A percentile compares a stretch with the other conserved stretches of the same genome.
Conservation (phyloP, 92 coral and sea anemone species). For the Chrysogorgia sp. region DNA sequence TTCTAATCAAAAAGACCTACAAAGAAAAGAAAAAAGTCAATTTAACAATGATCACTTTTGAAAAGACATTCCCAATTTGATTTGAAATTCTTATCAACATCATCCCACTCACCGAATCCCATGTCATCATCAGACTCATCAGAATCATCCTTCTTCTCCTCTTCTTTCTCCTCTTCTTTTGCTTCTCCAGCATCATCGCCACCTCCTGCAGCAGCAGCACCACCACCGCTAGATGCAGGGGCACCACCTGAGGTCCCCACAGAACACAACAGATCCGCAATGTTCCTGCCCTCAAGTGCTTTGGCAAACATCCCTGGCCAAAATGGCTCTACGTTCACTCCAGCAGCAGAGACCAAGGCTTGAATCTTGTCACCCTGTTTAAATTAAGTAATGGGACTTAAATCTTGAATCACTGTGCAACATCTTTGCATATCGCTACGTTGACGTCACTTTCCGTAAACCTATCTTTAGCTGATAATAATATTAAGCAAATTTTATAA, state of each 20-base stretch:
- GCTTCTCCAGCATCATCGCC: slow-evolving; percentile 51
- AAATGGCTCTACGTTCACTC: slow-evolving; percentile 90
- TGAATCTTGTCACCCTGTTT: slow-evolving; percentile 88
- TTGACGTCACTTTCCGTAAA: too few relatives aligned
- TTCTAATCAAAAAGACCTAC: slow-evolving; percentile 66
- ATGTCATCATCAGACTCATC: slow-evolving; percentile 97
- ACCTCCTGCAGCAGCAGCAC: slow-evolving; percentile 53
- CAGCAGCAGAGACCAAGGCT: slow-evolving; percentile 87
- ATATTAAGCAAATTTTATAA: too few relatives aligned
- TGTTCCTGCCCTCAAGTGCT: slow-evolving; percentile 91
- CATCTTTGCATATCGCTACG: too few relatives aligned
- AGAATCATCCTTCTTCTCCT: slow-evolving; percentile 81
- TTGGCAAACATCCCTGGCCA: slow-evolving; percentile 99
- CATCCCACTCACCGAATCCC: slow-evolving; percentile 88
- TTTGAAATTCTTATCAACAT: too few relatives aligned
- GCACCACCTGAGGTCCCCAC: slow-evolving; percentile 97
- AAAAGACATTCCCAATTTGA: background rate
- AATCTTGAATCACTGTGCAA: too few relatives aligned
- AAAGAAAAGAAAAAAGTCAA: background rate
- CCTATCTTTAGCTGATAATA: too few relatives aligned
- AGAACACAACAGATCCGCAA: slow-evolving; percentile 79
- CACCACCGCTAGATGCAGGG: slow-evolving; percentile 70
- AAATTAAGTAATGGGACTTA: background rate
- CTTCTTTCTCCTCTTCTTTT: slow-evolving; percentile 47
- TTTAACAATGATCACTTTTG: background rate